phyloP scores from a whole-genome alignment of 53 echinoderm and acorn worm genomes.

The Echinarachnius parma region DNA sequence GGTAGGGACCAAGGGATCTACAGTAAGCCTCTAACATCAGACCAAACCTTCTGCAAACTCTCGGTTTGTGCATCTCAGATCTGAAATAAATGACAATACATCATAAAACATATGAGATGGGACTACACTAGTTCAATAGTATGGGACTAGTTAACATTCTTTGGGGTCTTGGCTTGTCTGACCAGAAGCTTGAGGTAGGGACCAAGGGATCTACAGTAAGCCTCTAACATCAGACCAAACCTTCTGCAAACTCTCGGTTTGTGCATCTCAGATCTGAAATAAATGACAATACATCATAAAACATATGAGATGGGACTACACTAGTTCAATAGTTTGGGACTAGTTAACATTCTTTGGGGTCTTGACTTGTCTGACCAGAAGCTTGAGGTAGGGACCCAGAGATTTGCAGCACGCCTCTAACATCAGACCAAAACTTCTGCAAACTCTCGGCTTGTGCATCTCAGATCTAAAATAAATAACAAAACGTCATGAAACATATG shows the following conservation, averaged over 20 bases:
- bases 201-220: slow-evolving; percentile 83
- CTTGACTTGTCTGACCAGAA: slow-evolving; percentile 87
- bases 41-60: slow-evolving; percentile 82
- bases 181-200: slow-evolving; percentile 89
- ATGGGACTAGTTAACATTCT: too few species aligned
- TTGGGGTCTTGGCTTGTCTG: too few species aligned
- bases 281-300: background rate
- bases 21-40: slow-evolving; percentile 90
- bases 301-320: background rate
- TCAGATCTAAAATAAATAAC: slow-evolving; percentile 53
- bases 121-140: too few species aligned
- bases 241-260: slow-evolving; percentile 81
- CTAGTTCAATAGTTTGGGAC: too few species aligned
- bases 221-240: slow-evolving; percentile 89
- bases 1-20: slow-evolving; percentile 84
- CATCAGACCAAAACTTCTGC: slow-evolving; percentile 83
- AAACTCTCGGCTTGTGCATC: slow-evolving; percentile 93
- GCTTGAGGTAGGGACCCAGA: slow-evolving; percentile 87
- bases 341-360: too few species aligned
- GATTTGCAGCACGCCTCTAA: slow-evolving; percentile 86
- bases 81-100: slow-evolving; percentile 6
- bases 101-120: background rate
- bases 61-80: slow-evolving; percentile 94
- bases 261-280: slow-evolving; percentile 84
- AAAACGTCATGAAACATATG: background rate